Evolutionary conservation across 1,140 invertebrate species (phyloP), one percentile per base, ranked within the genome.

Genomic region (Drosophila leontia): DNA sequence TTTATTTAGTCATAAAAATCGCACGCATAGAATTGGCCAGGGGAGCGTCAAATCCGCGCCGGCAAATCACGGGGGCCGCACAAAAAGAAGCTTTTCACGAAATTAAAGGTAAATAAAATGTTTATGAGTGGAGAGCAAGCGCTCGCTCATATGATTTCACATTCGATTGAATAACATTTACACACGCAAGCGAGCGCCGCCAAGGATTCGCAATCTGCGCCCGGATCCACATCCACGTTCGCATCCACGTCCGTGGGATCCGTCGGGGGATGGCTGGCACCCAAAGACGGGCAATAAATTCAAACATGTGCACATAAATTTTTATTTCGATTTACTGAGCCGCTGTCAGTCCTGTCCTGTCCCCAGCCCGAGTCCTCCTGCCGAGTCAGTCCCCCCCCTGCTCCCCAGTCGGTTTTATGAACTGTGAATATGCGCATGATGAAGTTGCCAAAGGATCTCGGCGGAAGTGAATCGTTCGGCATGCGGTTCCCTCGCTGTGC

Each of bases 151-250:
- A 87, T 87, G 77, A 87, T 90, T 87, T 87, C 85, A 75, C 84
- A 88, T 87, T 87, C 87, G 84, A 87, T 87, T 87, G 84, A 87
- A 90, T 87, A 87, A 90, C 84, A 90, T 88, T 88, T 88, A 84
- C 84, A 90, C 84, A 88, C 80, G 85, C 84, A 80, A 83, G 64
- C 78, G 74, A 71, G 68, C 75, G 68, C 80, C 61, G 42, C 65
- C 45, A 35, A 79, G 48, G 64, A 62, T 37, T 60, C 72, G 55
- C 77, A 75, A 75, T 75, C 45, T 42, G 35, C 42, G 45, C 37
- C 47, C 44, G 67, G 51, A 75, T 65, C 70, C 29, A 42, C 6
- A 15, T 58, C 29, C 45, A 53, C 39, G 35, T 32, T 29, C 23
- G 29, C 5, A 41, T 74, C 51, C 32, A 15, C 15, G 35, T 55